Percentiles rank a stretch among this genome's conserved stretches.
These are phyloP conservation scores for Peromyscus eremicus DNA, from an alignment of 2,797 vertebrate genomes.

Conservation along the genomic window DNA sequence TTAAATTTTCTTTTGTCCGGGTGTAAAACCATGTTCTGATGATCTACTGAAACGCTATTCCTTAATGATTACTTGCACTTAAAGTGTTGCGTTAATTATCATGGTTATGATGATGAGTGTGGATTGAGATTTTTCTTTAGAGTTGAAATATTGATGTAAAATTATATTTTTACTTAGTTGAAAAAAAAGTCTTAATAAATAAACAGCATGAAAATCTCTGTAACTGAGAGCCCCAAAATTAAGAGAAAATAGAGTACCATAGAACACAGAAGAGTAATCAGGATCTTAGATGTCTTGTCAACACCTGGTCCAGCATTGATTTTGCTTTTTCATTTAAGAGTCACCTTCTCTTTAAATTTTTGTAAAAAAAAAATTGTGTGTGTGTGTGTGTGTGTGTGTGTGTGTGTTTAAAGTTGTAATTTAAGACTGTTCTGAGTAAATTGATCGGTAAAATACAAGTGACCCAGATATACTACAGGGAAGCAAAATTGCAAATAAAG, in stretches of 20 bases:
- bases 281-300: not conserved
- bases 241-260: not conserved
- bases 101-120: not conserved
- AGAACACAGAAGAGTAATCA: not conserved
- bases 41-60: not conserved
- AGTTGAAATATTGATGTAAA: not conserved
- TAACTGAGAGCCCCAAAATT: not conserved
- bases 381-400: not conserved
- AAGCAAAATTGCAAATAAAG: not conserved
- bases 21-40: not conserved
- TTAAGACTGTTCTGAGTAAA: conserved; percentile 10
- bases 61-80: not conserved
- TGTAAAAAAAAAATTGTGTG: not conserved
- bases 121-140: not conserved
- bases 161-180: not conserved
- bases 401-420: not conserved
- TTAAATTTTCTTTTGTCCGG: not conserved
- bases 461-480: not conserved
- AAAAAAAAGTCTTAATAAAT: not conserved
- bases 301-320: not conserved
- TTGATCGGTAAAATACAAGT: conserved; percentile 44
- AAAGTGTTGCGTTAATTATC: not conserved
- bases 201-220: not conserved
- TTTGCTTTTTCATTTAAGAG: not conserved
- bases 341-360: not conserved